Conservation (phyloP, 2,113 vertebrate species). For the Alexandromys fortis region DNA sequence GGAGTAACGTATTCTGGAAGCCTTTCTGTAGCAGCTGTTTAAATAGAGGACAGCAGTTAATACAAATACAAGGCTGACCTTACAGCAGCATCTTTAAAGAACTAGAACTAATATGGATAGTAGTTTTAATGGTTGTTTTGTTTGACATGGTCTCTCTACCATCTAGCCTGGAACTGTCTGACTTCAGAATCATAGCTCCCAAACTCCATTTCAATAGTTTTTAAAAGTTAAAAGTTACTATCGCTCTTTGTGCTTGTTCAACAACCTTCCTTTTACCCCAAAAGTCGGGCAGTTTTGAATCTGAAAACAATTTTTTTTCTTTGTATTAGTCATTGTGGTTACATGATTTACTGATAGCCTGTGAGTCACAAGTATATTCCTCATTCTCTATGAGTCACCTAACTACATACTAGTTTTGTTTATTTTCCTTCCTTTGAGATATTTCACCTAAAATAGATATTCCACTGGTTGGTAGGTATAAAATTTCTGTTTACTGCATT, state of each 20-base stretch:
- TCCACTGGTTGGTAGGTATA: constrained; percentile 29
- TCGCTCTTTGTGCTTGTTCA: background rate
- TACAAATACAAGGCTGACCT: background rate
- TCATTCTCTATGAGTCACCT: constrained; percentile 67
- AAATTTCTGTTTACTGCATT: constrained; percentile 46
- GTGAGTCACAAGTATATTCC: constrained; percentile 63
- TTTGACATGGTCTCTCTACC: background rate
- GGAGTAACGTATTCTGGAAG: background rate
- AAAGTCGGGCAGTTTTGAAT: constrained; percentile 36
- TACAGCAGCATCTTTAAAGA: background rate
- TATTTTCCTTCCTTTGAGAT: constrained; percentile 59
- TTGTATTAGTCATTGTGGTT: constrained; percentile 67
- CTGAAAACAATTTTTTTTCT: constrained; percentile 57
- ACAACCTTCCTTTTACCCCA: background rate
- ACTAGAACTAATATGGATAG: background rate
- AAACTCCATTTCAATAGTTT: background rate
- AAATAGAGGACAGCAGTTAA: background rate
- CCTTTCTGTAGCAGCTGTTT: constrained; percentile 20
- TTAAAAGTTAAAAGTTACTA: constrained; percentile 51
- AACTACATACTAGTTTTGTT: constrained; percentile 52
- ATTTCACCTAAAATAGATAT: constrained; percentile 55
- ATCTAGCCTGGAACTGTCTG: background rate
- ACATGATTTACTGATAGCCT: constrained; percentile 58
- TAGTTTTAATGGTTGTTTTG: background rate
- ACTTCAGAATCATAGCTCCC: background rate